Evolutionary conservation across 2,888 invertebrate genomes (phyloP), one percentile per base, ranked within the genome.

Genomic region (Noctua pronuba): DNA sequence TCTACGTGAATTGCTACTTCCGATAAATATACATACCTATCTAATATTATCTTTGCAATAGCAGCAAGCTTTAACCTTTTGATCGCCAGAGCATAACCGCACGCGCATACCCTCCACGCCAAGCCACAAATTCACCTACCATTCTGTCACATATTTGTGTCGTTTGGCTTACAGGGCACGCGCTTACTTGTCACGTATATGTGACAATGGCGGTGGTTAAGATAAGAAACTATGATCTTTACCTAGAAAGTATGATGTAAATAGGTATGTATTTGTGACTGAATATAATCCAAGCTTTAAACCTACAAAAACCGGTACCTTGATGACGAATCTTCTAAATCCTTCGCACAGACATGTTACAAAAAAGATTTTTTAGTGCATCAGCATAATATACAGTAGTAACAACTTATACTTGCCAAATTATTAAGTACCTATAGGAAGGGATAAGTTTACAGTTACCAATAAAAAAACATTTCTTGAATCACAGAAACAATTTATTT

Each of bases 281-380:
- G 4, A 46, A 49, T 78, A 66, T 11, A 67, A 71, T 58, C 18
- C 8, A 58, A 28, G 44, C 35, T 66, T 62, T 73, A 58, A 44
- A 73, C 28, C 41, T 80, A 80, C 74, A 18, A 24, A 52, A 70
- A 49, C 28, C 55, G 44, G 18, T 81, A 83, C 83, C 80, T 85
- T 84, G 68, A 73, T 68, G 77, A 75, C 24, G 72, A 74, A 65
- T 87, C 84, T 58, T 88, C 80, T 73, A 76, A 55, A 76, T 92
- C 92, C 92, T 92, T 87, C 65, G 71, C 31, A 87, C 92, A 93
- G 93, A 93, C 92, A 93, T 92, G 91, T 81, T 62, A 74, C 73
- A 83, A 78, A 83, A 83, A 72, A 72, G 8, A 75, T 67, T 68
- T 52, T 65, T 77, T 62, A 65, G 67, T 67, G 66, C 64, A 84